Evolutionary conservation across 2,888 invertebrate genomes (phyloP).

Genomic region (Morpho achilles): DNA sequence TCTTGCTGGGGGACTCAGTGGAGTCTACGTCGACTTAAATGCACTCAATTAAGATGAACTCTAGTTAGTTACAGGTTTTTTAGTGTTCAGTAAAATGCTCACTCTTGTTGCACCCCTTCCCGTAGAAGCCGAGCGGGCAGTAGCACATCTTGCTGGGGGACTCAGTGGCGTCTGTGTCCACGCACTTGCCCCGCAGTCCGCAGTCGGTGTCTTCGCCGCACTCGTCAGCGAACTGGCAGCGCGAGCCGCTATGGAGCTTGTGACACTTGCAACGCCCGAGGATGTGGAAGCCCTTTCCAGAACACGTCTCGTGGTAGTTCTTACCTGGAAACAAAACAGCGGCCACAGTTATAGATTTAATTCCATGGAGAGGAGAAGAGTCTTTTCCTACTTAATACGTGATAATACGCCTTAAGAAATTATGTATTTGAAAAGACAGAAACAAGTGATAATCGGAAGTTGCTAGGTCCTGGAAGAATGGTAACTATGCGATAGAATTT

Average conservation of each 20-base stretch:
- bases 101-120: conserved; percentile 91
- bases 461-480: too few relatives aligned
- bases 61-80: too few relatives aligned
- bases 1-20: conserved; percentile 88
- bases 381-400: too few relatives aligned
- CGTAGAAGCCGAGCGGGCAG: conserved; percentile 94
- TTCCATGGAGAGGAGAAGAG: too few relatives aligned
- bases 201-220: conserved; percentile 92
- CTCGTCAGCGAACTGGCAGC: conserved; percentile 94
- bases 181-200: conserved; percentile 90
- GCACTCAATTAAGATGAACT: conserved; percentile 42
- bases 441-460: too few relatives aligned
- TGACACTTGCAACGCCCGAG: conserved; percentile 89
- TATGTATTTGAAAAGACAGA: too few relatives aligned
- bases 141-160: conserved; percentile 92
- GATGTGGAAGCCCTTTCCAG: conserved; percentile 89
- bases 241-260: conserved; percentile 87
- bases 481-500: too few relatives aligned
- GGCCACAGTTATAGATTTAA: too few relatives aligned
- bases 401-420: too few relatives aligned
- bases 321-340: conserved; percentile 70
- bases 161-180: conserved; percentile 88
- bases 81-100: conserved; percentile 43
- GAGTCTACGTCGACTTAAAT: conserved; percentile 90
- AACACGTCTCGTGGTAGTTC: conserved; percentile 90